Percentiles rank a stretch among this genome's conserved stretches.
Conservation (phyloP, 2,888 invertebrate species). For the Cerceris ruficornis region DNA sequence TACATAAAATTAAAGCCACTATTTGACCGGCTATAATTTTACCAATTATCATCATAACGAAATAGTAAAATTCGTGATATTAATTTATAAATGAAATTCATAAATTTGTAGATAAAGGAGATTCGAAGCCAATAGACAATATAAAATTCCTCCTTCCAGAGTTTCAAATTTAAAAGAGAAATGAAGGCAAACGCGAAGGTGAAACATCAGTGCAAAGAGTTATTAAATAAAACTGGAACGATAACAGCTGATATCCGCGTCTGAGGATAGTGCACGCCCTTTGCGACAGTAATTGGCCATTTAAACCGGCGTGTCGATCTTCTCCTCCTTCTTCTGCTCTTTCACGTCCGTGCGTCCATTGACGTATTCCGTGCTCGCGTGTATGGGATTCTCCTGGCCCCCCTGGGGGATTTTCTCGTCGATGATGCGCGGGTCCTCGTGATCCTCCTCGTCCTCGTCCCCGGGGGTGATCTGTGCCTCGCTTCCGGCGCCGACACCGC, state of each 20-base stretch:
- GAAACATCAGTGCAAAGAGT: conserved; percentile 37
- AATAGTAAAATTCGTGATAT: too few relatives aligned
- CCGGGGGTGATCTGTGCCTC: conserved; percentile 85
- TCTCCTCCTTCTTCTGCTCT: conserved; percentile 84
- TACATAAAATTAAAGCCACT: too few relatives aligned
- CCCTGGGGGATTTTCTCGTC: conserved; percentile 79
- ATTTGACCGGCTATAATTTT: too few relatives aligned
- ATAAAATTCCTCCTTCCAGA: too few relatives aligned
- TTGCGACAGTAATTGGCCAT: conserved; percentile 16
- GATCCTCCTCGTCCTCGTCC: conserved; percentile 78
- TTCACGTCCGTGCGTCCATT: conserved; percentile 84
- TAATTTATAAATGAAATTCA: too few relatives aligned
- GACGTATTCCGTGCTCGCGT: conserved; percentile 84
- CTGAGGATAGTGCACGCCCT: conserved; percentile 30
- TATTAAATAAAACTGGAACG: conserved; percentile 9
- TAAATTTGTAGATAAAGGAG: too few relatives aligned
- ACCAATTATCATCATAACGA: too few relatives aligned
- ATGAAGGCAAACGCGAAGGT: neutral
- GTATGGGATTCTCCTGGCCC: conserved; percentile 81
- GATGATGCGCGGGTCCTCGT: conserved; percentile 79
- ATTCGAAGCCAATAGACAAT: too few relatives aligned
- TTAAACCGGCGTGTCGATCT: conserved; percentile 84
- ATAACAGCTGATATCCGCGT: conserved; percentile 44
- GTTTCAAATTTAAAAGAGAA: neutral
- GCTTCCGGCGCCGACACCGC: conserved; percentile 84